Evolutionary conservation across 2,797 vertebrate species (phyloP), one percentile per base, ranked within the genome.

Genomic region (Spinus olivaceus): DNA sequence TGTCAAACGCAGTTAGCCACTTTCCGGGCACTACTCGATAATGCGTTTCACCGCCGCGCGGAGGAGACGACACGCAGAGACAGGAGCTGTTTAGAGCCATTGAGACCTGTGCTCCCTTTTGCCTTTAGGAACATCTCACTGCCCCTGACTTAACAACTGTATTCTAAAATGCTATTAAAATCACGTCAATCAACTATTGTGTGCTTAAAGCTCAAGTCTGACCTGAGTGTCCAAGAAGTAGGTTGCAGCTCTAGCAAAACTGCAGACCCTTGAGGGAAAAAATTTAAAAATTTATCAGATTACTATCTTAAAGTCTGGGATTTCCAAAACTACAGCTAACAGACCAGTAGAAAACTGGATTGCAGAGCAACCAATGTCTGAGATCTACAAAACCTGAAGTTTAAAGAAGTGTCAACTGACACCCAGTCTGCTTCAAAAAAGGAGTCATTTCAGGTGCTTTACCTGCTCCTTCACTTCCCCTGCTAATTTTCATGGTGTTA

Each of bases 1-100:
- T 98, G 98, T 98, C 98, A 98, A 98, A 98, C 95, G 97, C 97
- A 98, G 97, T 98, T 98, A 98, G 97, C 97, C 97, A 97, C 98
- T 98, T 98, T 97, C 98, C 92, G 96, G 97, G 96, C 95, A 94
- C 97, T 81, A 96, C 98, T 98, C 97, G 96, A 98, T 98, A 98
- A 98, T 96, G 97, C 8, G 95, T 96, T 97, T 97, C 97, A 97
- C 97, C 90, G 94, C 97, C 53, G 79, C 83, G 94, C 18, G 92
- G 71, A 92, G 95, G 95, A 96, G 97, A 93, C 96, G 92, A 97
- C 97, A 83, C 32, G 61, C 2, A 80, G 96, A 98, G 97, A 98
- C 97, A 97, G 97, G 94, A 95, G 81, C 97, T 79, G 95, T 96
- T 98, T 90, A 96, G 93, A 97, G 97, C 95, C 97, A 97, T 81